phyloP scores from a whole-genome alignment of 30 jellyfish, hydroid and myxozoan species.

The Aurelia sp. region DNA sequence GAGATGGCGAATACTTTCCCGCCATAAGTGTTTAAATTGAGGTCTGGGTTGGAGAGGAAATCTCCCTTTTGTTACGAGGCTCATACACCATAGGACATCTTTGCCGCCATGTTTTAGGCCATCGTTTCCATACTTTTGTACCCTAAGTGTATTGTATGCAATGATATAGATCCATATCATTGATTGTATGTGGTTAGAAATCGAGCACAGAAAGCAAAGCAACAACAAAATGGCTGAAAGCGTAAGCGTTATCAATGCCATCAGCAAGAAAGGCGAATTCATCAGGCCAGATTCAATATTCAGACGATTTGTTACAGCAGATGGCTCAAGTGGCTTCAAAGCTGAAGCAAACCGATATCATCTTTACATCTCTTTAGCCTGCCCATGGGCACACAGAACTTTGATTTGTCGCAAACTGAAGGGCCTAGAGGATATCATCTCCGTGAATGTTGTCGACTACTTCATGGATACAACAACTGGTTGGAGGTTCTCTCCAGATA shows the following conservation, averaged over 20 bases:
- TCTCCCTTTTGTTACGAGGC: too few relatives aligned
- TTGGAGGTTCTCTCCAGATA: slow-evolving; percentile 82
- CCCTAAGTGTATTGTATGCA: too few relatives aligned
- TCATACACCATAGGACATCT: too few relatives aligned
- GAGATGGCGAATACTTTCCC: too few relatives aligned
- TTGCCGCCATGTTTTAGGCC: too few relatives aligned
- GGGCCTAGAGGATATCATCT: slow-evolving; percentile 85
- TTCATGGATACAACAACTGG: slow-evolving; percentile 72
- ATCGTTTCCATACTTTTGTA: too few relatives aligned
- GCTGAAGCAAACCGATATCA: slow-evolving; percentile 89
- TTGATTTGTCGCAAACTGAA: slow-evolving; percentile 53
- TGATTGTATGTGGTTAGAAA: too few relatives aligned
- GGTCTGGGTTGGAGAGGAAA: too few relatives aligned
- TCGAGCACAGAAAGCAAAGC: background rate
- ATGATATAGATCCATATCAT: too few relatives aligned
- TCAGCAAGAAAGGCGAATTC: slow-evolving; percentile 55
- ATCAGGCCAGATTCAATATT: slow-evolving; percentile 62
- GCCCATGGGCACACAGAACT: slow-evolving; percentile 92
- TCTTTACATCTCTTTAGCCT: slow-evolving; percentile 76
- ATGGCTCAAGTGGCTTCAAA: slow-evolving; percentile 82
- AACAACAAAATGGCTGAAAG: background rate
- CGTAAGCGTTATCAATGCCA: slow-evolving; percentile 25
- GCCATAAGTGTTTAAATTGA: too few relatives aligned
- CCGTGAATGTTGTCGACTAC: slow-evolving; percentile 71
- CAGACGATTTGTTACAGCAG: slow-evolving; percentile 60